Conservation (phyloP, 2,797 vertebrate species). For the Tenualosa thibaudeaui region DNA sequence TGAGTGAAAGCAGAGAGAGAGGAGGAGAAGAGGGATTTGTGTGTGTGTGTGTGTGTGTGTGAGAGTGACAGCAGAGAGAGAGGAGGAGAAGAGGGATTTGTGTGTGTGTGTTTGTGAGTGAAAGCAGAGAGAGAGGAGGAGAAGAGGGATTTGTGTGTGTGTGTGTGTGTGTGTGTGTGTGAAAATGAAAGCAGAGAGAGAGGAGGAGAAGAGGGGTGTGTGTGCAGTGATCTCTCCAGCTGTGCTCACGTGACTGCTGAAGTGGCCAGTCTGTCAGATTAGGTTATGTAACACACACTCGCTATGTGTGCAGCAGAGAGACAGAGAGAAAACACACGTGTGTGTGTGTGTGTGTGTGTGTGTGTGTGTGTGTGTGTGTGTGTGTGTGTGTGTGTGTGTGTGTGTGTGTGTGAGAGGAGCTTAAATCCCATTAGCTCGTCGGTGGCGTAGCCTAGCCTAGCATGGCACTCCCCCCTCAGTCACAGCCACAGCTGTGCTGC, state of each 20-base stretch:
- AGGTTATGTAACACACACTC: conserved; percentile 48
- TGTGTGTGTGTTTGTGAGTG: no score
- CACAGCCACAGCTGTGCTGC: conserved; percentile 32
- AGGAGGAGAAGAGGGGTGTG: not conserved
- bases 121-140: no score
- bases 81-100: not conserved
- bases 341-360: not conserved
- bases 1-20: no score
- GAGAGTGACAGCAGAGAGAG: no score
- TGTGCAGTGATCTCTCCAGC: conserved; percentile 31
- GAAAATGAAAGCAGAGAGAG: not conserved
- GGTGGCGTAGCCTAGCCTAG: not conserved
- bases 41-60: not conserved
- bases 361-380: not conserved
- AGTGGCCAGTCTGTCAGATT: conserved; percentile 42
- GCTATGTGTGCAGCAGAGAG: not conserved
- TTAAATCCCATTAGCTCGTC: conserved; percentile 42
- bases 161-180: not conserved
- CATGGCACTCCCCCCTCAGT: conserved; percentile 14
- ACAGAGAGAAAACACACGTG: conserved; percentile 20
- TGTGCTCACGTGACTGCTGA: conserved; percentile 51
- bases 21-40: no score
- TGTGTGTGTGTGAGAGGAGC: conserved; percentile 3
- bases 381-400: not conserved
- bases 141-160: not conserved